These are phyloP conservation scores for Cariama cristata DNA, from an alignment of 2,113 vertebrate species.

Conservation along the genomic window DNA sequence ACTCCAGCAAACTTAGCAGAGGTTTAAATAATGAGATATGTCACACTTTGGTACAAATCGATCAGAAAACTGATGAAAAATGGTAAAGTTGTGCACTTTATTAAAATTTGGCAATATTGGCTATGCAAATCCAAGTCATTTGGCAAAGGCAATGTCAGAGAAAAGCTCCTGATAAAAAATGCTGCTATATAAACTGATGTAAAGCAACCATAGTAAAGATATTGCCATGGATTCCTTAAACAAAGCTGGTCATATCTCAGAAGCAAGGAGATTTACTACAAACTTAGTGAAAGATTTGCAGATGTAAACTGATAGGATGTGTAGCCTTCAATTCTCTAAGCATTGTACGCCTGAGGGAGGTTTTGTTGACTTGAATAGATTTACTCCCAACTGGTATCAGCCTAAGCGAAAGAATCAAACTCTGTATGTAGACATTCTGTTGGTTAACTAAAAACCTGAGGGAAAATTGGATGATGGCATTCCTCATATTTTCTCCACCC, in stretches of 20 bases:
- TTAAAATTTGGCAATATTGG: neutral
- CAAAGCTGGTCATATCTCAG: neutral
- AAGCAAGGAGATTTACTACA: slow-evolving; percentile 5
- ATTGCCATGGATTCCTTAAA: neutral
- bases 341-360: neutral
- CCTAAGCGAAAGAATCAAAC: slow-evolving; percentile 7
- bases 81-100: neutral
- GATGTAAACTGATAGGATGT: neutral
- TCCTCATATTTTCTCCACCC: slow-evolving; percentile 12
- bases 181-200: neutral
- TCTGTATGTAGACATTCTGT: neutral
- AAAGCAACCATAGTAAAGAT: neutral
- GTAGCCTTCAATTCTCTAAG: slow-evolving; percentile 5
- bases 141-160: neutral
- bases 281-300: slow-evolving; percentile 15
- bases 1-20: neutral
- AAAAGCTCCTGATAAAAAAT: neutral
- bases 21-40: neutral
- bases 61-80: neutral
- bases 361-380: slow-evolving; percentile 22
- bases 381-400: slow-evolving; percentile 10
- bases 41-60: neutral
- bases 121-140: neutral
- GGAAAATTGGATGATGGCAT: neutral
- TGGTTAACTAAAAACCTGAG: slow-evolving; percentile 28